Conservation (phyloP, 2,888 invertebrate genomes). For the Theodoxus fluviatilis region DNA sequence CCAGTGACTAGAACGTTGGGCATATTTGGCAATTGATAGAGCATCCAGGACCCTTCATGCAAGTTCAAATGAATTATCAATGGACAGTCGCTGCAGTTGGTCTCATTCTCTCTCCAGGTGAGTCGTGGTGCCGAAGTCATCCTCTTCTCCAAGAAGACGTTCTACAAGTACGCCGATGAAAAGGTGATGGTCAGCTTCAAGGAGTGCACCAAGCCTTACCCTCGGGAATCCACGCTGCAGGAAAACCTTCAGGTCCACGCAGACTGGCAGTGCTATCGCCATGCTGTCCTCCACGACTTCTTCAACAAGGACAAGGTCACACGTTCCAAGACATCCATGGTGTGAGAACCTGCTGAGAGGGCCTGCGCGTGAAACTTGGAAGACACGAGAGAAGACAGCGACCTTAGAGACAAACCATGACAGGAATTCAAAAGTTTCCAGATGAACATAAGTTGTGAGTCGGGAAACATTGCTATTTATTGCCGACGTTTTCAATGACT, state of each 20-base stretch:
- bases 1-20: too few relatives aligned
- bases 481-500: too few relatives aligned
- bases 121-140: constrained; percentile 56
- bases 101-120: constrained; percentile 36
- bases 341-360: background rate
- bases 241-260: constrained; percentile 46
- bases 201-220: constrained; percentile 44
- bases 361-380: too few relatives aligned
- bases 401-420: too few relatives aligned
- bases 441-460: too few relatives aligned
- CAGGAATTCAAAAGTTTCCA: too few relatives aligned
- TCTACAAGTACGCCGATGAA: constrained; percentile 48
- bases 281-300: constrained; percentile 28
- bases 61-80: too few relatives aligned
- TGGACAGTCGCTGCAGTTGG: too few relatives aligned
- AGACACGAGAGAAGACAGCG: too few relatives aligned
- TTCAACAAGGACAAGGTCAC: constrained; percentile 7
- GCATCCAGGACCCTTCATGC: too few relatives aligned
- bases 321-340: background rate
- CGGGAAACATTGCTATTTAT: too few relatives aligned
- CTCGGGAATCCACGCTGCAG: constrained; percentile 42
- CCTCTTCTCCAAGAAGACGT: constrained; percentile 49
- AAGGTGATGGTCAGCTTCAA: constrained; percentile 37
- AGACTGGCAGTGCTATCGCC: constrained; percentile 47
- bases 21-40: too few relatives aligned